Conservation (phyloP, 2,797 vertebrate genomes). For the Sebastiscus tertius region DNA sequence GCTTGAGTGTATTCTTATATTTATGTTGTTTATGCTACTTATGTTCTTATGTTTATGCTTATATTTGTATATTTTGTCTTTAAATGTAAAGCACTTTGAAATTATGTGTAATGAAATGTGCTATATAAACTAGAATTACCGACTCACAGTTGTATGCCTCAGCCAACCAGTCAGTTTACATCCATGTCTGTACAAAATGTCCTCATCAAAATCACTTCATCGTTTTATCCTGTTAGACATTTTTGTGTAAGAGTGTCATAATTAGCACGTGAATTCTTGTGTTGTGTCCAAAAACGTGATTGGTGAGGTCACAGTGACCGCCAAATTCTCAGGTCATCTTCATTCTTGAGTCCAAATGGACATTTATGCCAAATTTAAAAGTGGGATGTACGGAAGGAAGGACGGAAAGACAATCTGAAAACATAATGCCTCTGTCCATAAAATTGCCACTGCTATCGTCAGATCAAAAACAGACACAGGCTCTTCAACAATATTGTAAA, state of each 20-base stretch:
- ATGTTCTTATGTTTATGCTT: background rate
- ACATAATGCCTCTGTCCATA: background rate
- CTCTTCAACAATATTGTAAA: constrained; percentile 22
- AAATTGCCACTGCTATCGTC: background rate
- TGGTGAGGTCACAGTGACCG: background rate
- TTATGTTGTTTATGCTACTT: background rate
- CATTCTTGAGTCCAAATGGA: background rate
- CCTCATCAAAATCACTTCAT: too few species aligned
- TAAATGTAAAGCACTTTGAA: background rate
- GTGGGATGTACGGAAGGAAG: background rate
- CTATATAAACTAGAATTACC: too few species aligned
- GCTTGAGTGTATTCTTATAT: background rate
- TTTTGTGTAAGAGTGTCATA: too few species aligned
- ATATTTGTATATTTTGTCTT: background rate
- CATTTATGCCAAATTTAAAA: too few species aligned
- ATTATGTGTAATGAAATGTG: too few species aligned
- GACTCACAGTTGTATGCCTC: too few species aligned
- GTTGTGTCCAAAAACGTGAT: background rate
- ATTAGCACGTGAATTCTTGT: too few species aligned
- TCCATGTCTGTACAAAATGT: too few species aligned
- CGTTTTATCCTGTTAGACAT: too few species aligned
- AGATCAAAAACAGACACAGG: background rate
- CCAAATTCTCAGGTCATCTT: background rate
- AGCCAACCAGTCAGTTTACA: too few species aligned
- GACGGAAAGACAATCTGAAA: background rate